phyloP scores from a whole-genome alignment of 2,113 vertebrate species.

The Poicephalus meyeri region DNA sequence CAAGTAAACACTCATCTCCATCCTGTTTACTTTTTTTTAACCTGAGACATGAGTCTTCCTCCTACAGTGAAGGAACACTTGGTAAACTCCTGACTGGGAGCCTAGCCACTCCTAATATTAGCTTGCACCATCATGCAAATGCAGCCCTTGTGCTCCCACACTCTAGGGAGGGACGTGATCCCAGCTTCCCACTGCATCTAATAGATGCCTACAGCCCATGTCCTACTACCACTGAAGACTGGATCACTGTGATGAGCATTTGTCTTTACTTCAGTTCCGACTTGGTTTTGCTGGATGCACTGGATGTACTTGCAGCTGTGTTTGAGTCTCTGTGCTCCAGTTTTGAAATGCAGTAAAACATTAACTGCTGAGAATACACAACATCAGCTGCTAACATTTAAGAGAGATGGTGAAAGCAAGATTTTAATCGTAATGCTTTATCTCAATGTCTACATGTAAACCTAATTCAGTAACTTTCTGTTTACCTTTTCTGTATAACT shows the following conservation, averaged over 20 bases:
- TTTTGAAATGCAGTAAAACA: neutral
- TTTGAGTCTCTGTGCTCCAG: neutral
- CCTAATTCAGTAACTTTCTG: neutral
- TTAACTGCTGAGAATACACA: neutral
- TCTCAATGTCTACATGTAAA: neutral
- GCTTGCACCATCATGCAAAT: conserved; percentile 20
- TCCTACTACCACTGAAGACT: neutral
- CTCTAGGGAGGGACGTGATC: neutral
- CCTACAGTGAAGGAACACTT: neutral
- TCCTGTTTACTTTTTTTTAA: neutral
- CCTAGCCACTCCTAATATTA: neutral
- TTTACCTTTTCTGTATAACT: conserved; percentile 8
- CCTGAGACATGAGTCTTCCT: neutral
- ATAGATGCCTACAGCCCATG: neutral
- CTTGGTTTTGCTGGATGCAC: neutral
- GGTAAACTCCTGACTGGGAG: neutral
- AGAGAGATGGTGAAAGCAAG: neutral
- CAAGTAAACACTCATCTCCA: neutral
- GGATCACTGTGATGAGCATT: neutral
- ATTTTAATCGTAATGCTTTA: neutral
- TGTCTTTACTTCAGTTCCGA: neutral
- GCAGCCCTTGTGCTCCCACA: neutral
- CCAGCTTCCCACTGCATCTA: neutral
- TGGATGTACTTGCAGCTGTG: neutral
- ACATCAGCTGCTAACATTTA: neutral